These are phyloP conservation scores for Otolemur garnettii DNA, from an alignment of 2,113 vertebrate genomes.

Conservation along the genomic window DNA sequence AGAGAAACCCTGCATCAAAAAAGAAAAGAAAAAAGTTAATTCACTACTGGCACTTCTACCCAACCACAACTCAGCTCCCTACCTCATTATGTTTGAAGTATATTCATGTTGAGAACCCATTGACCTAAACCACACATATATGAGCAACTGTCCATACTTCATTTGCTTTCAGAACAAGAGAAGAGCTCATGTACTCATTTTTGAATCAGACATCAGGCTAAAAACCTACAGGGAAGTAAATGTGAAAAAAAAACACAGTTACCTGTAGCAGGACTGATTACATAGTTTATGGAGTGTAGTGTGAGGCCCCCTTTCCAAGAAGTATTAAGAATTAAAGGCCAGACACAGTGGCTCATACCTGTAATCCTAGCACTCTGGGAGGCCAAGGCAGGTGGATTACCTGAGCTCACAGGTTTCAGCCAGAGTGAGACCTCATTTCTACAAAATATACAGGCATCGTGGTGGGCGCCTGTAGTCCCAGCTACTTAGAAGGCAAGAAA, in stretches of 20 bases:
- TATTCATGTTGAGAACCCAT: neutral
- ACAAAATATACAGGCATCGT: no score
- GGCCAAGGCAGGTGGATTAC: no score
- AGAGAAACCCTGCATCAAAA: no score
- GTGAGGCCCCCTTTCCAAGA: neutral
- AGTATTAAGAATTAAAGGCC: neutral
- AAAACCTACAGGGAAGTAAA: neutral
- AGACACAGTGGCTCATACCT: no score
- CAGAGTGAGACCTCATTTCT: no score
- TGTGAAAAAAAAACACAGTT: neutral
- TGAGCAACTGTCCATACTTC: neutral
- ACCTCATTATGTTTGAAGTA: neutral
- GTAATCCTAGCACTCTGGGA: no score
- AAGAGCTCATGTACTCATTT: neutral
- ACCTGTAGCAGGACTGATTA: neutral
- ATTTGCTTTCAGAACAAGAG: neutral
- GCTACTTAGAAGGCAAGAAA: no score
- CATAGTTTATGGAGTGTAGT: neutral
- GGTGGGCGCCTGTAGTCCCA: no score
- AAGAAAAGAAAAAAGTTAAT: neutral
- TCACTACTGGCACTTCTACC: neutral
- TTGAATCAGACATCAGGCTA: neutral
- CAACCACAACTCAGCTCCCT: neutral
- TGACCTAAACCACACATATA: neutral
- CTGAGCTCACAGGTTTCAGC: no score